Base-by-base conservation (phyloP, 1,140 invertebrate genomes). In the Drosophila repleta region DNA sequence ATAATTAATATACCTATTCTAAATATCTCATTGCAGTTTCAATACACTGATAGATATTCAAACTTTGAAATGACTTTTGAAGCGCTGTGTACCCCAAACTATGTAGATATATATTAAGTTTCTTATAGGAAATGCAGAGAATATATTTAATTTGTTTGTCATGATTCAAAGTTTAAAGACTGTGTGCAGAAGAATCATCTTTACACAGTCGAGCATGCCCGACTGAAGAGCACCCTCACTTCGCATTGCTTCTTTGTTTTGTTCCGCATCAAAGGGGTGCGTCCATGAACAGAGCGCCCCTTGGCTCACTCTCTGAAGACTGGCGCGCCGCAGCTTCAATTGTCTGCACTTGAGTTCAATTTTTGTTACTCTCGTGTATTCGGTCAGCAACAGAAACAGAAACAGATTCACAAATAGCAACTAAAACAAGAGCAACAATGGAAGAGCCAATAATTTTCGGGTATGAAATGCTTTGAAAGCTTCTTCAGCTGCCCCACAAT, bases 331-430 rank as follows among this genome's bases (percentile, higher is more conserved):
- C 62, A 74, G 72, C 76, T 83, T 88, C 83, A 88, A 88, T 88
- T 88, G 83, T 87, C 83, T 89, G 83, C 84, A 88, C 83, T 88
- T 88, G 83, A 88, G 83, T 88, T 89, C 76, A 88, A 87, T 87
- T 87, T 87, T 79, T 69, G 53, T 70, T 51, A 39, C 52, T 61
- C 43, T 46, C 41, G 53, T 29, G 45, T 58, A 37, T 53, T 53
- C 29, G 57, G 57, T 58, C 69, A 52, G 46, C 55, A 65, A 49
- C 39, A 46, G 39, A 52, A 63, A 29, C 57, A 46, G 32, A 55
- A 20, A 24, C 37, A 57, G 39, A 57, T 43, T 37, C 57, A 61
- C 20, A 41, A 51, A 29, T 35, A 52, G 20, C 39, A 21, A 24
- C 18, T 21, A 43, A 15, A 66, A 5, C 15, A 65, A 51, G 43